Evolutionary conservation across 2,888 invertebrate species (phyloP).

Genomic region (Acheta domesticus): DNA sequence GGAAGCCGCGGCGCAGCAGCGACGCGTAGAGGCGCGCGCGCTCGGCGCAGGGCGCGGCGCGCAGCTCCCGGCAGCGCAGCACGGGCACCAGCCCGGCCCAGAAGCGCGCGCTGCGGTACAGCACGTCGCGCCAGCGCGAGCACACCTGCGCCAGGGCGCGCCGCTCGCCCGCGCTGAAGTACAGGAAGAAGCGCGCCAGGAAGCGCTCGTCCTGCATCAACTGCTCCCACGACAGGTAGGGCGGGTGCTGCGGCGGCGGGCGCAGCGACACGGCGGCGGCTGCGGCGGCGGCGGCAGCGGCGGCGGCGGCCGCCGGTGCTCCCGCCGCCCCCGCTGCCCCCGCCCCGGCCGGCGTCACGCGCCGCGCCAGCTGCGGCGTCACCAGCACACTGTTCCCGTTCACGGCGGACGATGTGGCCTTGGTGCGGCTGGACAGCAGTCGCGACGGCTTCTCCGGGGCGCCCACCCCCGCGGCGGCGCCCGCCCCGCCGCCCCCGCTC

Average conservation of each 20-base stretch:
- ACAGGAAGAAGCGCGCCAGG: conserved; percentile 77
- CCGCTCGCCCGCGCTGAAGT: conserved; percentile 74
- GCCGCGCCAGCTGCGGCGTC: conserved; percentile 45
- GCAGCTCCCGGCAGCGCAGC: conserved; percentile 78
- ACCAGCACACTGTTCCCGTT: conserved; percentile 39
- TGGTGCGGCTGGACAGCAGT: conserved; percentile 42
- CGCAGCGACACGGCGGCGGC: conserved; percentile 29
- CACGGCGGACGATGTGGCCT: conserved; percentile 39
- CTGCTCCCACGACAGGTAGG: conserved; percentile 66
- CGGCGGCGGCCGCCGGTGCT: conserved; percentile 29
- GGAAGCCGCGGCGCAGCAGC: conserved; percentile 79
- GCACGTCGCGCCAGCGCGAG: conserved; percentile 79
- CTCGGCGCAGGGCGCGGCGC: conserved; percentile 52
- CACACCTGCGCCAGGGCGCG: conserved; percentile 75
- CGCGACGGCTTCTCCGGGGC: conserved; percentile 54
- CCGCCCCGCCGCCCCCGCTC: conserved; percentile 38
- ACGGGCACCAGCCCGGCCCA: conserved; percentile 85
- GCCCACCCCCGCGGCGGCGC: conserved; percentile 42
- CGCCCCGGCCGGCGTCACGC: conserved; percentile 29
- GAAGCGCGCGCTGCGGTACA: conserved; percentile 82
- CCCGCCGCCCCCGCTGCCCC: conserved; percentile 30
- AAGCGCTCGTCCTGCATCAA: conserved; percentile 82
- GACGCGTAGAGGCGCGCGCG: conserved; percentile 67
- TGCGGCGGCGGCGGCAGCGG: conserved; percentile 48
- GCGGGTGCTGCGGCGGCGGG: conserved; percentile 41